Base-by-base conservation (phyloP, 2,888 invertebrate genomes). In the Brachyptera putata region DNA sequence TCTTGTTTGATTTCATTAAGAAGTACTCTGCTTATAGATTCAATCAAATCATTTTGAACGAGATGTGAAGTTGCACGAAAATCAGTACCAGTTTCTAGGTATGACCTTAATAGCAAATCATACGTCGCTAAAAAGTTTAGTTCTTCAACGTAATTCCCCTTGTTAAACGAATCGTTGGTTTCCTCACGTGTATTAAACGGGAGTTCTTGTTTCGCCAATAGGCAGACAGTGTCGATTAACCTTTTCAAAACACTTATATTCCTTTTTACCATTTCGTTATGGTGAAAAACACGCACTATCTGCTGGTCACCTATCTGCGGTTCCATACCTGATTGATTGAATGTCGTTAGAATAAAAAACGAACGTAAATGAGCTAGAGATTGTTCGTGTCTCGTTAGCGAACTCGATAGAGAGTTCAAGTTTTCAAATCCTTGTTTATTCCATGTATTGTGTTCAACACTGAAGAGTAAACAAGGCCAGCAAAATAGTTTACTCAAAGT, bases 41-140 rank as follows among this genome's bases (percentile, higher is more conserved):
- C 56, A 34, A 60, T 56, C 7, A 60, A 16, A 11, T 60, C 1
- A 34, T 56, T 61, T 49, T 61, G 57, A 24, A 61, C 61, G 16
- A 3, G 18, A 57, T 48, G 57, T 13, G 57, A 61, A 1, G 18
- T 36, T 13, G 49, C 49, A 18, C 21, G 46, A 37, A 57, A 57
- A 11, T 30, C 30, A 11, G 7, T 30, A 30, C 30, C 11, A 30
- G 30, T 7, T 30, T 30, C 30, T 7, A 7, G 5, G 30, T 30
- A 11, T 30, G 11, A 5, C 30, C 30, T 7, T 7, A 30, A 30
- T 30, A 11, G 30, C 11, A 30, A 30, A 30, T 30, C 30, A 30
- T 11, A 7, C 30, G 5, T 30, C 11, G 30, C 30, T 30, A 30
- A 30, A 11, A n/a, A n/a, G n/a, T n/a, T n/a, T n/a, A n/a, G n/a